Base-by-base conservation (phyloP, 1,140 invertebrate genomes). In the Drosophila mayri region DNA sequence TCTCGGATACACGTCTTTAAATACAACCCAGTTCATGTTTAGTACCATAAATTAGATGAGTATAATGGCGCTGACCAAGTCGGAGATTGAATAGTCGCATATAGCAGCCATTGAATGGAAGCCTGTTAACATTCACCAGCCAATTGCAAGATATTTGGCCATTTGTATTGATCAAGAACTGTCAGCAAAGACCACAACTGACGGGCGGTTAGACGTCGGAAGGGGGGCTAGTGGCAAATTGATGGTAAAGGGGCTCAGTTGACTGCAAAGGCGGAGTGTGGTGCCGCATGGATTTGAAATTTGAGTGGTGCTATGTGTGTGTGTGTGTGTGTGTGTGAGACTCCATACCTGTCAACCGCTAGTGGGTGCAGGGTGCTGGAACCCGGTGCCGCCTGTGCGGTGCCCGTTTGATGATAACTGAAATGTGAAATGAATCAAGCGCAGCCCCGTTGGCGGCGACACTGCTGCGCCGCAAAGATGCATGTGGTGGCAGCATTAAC, bases 341-440 rank as follows among this genome's bases (percentile, higher is more conserved):
- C 52, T 22, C 62, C 38, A 62, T 46, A 37, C 16, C 41, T 47
- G 68, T 40, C 46, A 54, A 4, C 11, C 38, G 28, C 28, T 30
- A 20, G 32, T 49, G 62, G 46, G 66, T 20, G 46, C 22, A 16
- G 43, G 43, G 18, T 44, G 11, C 18, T 20, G 41, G 44, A 11
- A 22, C 18, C 12, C n/a, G 7, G 18, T 22, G 52, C 35, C 14
- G 52, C 52, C 52, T 30, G 43, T 57, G 41, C 50, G 50, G 65
- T 65, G 66, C 30, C 22, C 54, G 28, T 52, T 62, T 74, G 73
- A 85, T 85, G 75, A 87, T 85, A 82, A 81, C 82, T 87, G 64
- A 76, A 79, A 79, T 65, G 61, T 43, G 63, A 78, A 71, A 62
- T 40, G 74, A 88, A 75, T 81, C 75, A 86, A 63, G 63, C 52